Evolutionary conservation across 2,113 vertebrate species (phyloP), one percentile per base, ranked within the genome.

Genomic region (Neotoma lepida): DNA sequence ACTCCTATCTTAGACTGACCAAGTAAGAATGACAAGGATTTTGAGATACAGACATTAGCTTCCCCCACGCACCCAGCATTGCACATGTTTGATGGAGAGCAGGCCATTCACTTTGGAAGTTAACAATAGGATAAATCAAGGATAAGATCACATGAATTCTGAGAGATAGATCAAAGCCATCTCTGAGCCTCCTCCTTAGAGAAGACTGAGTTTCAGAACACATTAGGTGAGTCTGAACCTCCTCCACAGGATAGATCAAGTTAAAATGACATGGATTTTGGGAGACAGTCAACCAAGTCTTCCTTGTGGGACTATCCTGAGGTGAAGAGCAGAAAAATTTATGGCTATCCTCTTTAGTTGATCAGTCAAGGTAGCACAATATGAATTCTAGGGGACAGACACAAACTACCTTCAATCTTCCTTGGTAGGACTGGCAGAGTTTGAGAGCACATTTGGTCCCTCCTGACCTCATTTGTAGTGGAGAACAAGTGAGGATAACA

Each of bases 301-400:
- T 6, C 33, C 54, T 3, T 26, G 2, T 26, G 54, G 22, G 51
- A 39, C 2, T 81, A 80, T 81, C 39, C 35, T 81, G 51, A 58
- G 35, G 22, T 54, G 9, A 39, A 39, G 2, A 4, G 5, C 5
- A 26, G 13, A 58, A 1, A 0, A 39, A 20, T 4, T 14, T 10
- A 58, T 58, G 39, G 2, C 20, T 10, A 56, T 26, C 10, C 12
- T 58, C 12, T 81, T 81, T 2, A n/a, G n/a, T n/a, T n/a, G n/a
- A n/a, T n/a, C n/a, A n/a, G n/a, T n/a, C n/a, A n/a, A n/a, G n/a
- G n/a, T n/a, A n/a, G n/a, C n/a, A n/a, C n/a, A n/a, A n/a, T n/a
- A n/a, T n/a, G n/a, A n/a, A n/a, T n/a, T n/a, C n/a, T n/a, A n/a
- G n/a, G n/a, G n/a, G n/a, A n/a, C n/a, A n/a, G n/a, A n/a, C n/a